phyloP scores from a whole-genome alignment of 2,113 vertebrate species.

The Stegastes partitus region DNA sequence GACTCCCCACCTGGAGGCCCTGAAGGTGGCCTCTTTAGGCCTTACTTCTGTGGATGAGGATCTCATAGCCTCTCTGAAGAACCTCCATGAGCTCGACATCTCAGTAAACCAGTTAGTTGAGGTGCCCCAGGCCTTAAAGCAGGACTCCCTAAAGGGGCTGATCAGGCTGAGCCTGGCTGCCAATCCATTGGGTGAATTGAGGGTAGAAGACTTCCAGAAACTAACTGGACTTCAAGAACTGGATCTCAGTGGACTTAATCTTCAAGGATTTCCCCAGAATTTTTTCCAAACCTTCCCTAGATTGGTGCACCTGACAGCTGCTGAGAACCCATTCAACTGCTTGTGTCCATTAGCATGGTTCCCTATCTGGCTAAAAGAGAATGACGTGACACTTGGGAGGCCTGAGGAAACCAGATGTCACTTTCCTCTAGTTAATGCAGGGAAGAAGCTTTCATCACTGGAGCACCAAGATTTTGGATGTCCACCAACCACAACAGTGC shows the following conservation, averaged over 20 bases:
- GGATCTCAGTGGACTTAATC: constrained; percentile 91
- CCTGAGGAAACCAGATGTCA: constrained; percentile 93
- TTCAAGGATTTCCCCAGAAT: constrained; percentile 87
- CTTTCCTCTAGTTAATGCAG: constrained; percentile 91
- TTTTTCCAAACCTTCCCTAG: constrained; percentile 86
- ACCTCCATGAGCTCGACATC: constrained; percentile 91
- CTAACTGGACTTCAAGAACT: constrained; percentile 89
- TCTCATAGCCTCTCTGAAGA: constrained; percentile 86
- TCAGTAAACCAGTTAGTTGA: constrained; percentile 89
- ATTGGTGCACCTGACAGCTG: constrained; percentile 83
- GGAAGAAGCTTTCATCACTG: constrained; percentile 87
- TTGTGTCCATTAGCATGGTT: constrained; percentile 92
- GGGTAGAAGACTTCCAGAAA: constrained; percentile 83
- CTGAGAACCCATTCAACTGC: constrained; percentile 95
- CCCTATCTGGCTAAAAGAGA: constrained; percentile 87
- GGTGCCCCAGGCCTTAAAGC: constrained; percentile 81
- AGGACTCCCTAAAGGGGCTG: constrained; percentile 85
- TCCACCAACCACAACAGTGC: constrained; percentile 88
- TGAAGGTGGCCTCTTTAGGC: constrained; percentile 88
- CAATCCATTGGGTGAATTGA: constrained; percentile 90
- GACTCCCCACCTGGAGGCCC: constrained; percentile 87
- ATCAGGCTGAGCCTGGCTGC: constrained; percentile 89
- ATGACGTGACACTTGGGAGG: constrained; percentile 78
- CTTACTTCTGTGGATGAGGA: constrained; percentile 84
- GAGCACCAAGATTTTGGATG: constrained; percentile 91